Evolutionary conservation across 2,797 vertebrate genomes (phyloP), one percentile per base, ranked within the genome.

Genomic region (Sebastes itinus): DNA sequence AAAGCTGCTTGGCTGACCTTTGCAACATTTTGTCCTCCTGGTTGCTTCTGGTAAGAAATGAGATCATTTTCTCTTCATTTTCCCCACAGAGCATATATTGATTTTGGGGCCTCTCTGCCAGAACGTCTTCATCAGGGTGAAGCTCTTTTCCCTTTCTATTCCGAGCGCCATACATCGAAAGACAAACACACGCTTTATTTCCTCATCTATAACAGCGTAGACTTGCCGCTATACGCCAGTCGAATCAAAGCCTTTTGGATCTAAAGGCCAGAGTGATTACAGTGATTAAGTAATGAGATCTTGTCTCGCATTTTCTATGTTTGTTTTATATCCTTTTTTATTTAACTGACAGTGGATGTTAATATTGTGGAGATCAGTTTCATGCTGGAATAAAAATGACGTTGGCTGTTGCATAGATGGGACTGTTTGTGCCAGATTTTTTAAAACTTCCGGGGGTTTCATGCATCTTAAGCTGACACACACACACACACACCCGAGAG

Each of bases 311-410:
- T 89, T 93, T 95, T 90, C 79, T 87, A 92, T 76, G 73, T 92
- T 92, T 92, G 84, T 89, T 91, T 87, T 92, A 55, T 93, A 87
- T 80, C 38, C 72, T 84, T 87, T 93, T 93, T 92, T 87, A 94
- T 94, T 93, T 89, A 91, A 89, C 83, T 82, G 79, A 88, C 80
- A 85, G 61, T 86, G 78, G 82, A 77, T 94, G 81, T 92, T 78
- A 72, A 88, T 87, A 63, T 86, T 87, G 89, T 92, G 82, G 87
- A 86, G 77, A 90, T 89, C 75, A 82, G 88, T 89, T 90, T 87
- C 78, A 89, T 64, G 84, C 80, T 88, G 87, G 83, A 94, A 92
- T 93, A 94, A 92, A 92, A 89, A 75, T n/a, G 25, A 78, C 18
- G 81, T 84, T 90, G 65, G 75, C 72, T 84, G 83, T 88, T 82